Percentiles rank a stretch among this genome's conserved stretches.
Evolutionary conservation across 2,797 vertebrate species (phyloP).

Genomic region (Coluber constrictor): DNA sequence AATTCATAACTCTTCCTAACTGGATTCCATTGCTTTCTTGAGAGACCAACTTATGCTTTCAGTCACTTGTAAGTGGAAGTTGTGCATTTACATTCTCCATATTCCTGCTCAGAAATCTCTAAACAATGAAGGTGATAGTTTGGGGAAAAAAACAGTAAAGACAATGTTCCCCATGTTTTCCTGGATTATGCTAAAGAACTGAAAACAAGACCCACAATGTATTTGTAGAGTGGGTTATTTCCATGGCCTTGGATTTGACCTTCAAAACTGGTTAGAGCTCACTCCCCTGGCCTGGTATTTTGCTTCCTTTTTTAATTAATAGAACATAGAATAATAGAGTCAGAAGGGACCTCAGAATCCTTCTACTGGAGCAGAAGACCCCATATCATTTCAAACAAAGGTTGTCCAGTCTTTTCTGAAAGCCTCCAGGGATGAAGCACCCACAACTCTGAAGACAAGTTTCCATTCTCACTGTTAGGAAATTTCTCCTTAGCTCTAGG

Average conservation of each 20-base stretch:
- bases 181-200: neutral
- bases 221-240: neutral
- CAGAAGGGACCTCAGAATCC: too few relatives aligned
- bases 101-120: neutral
- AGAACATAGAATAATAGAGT: too few relatives aligned
- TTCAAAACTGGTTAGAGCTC: neutral
- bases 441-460: too few relatives aligned
- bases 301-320: too few relatives aligned
- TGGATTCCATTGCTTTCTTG: neutral
- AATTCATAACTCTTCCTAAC: neutral
- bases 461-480: too few relatives aligned
- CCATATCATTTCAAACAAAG: too few relatives aligned
- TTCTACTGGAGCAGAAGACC: too few relatives aligned
- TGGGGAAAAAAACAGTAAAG: neutral
- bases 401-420: too few relatives aligned
- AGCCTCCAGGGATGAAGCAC: too few relatives aligned
- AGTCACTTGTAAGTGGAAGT: neutral
- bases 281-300: too few relatives aligned
- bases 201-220: neutral
- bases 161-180: neutral
- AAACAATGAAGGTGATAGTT: neutral
- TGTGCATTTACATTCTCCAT: neutral
- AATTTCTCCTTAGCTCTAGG: neutral
- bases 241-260: neutral
- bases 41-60: neutral